Percentiles rank a stretch among this genome's conserved stretches.
These are phyloP conservation scores for Polydrusus tereticollis DNA, from an alignment of 2,888 invertebrate species.

Conservation along the genomic window DNA sequence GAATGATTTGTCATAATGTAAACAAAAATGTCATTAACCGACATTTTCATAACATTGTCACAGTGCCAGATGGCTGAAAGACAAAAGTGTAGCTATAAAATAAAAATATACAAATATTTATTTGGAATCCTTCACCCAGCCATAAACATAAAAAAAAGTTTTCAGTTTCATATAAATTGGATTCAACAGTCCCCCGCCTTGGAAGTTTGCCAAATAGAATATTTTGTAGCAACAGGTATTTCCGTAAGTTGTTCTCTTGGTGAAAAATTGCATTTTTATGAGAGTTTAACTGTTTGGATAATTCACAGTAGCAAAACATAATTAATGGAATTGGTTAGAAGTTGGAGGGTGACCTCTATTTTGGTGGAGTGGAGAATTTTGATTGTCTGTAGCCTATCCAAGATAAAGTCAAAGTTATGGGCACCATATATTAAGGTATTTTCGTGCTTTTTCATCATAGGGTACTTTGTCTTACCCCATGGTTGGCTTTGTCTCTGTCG, in stretches of 20 bases:
- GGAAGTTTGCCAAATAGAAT: background rate
- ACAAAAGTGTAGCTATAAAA: background rate
- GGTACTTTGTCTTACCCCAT: too few relatives aligned
- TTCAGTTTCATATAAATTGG: conserved; percentile 1
- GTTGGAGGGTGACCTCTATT: too few relatives aligned
- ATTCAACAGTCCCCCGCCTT: conserved; percentile 3
- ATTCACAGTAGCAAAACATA: too few relatives aligned
- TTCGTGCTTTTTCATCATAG: too few relatives aligned
- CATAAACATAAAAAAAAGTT: conserved; percentile 3
- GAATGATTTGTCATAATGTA: background rate
- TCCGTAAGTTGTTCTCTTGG: background rate
- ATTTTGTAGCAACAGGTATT: conserved; percentile 17
- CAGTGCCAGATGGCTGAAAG: background rate
- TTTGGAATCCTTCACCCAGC: background rate
- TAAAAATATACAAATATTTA: background rate
- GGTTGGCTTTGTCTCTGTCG: too few relatives aligned
- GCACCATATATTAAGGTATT: too few relatives aligned
- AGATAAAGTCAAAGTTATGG: too few relatives aligned
- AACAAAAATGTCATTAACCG: background rate
- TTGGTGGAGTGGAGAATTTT: too few relatives aligned
- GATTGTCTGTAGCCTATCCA: too few relatives aligned
- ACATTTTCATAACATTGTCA: background rate
- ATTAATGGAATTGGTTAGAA: too few relatives aligned
- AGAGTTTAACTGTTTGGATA: too few relatives aligned
- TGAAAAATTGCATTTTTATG: background rate